Base-by-base conservation (phyloP, 2,888 invertebrate genomes). In the Aleiodes alternator region DNA sequence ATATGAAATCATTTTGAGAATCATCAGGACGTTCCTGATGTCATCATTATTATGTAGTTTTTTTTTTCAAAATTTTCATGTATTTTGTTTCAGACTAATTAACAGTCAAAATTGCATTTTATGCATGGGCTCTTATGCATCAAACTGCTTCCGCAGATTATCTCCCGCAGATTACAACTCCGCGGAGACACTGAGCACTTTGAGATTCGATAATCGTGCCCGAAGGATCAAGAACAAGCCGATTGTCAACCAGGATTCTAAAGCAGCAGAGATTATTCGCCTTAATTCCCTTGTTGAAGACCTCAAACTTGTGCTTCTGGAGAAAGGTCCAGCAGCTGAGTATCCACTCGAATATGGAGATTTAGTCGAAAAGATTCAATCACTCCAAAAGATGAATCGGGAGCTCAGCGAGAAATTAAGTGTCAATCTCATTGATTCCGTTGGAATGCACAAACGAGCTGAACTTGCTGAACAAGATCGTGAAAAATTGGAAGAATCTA, bases 131-230 rank as follows among this genome's bases (percentile, higher is more conserved):
- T n/a, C n/a, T n/a, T n/a, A n/a, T n/a, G n/a, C n/a, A n/a, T n/a
- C n/a, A n/a, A n/a, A n/a, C n/a, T n/a, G n/a, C n/a, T n/a, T n/a
- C n/a, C n/a, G n/a, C n/a, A n/a, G n/a, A n/a, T n/a, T 98, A 0
- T 97, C 97, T 86, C 98, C 98, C 0, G 97, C 98, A 0, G 95
- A 95, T 87, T 95, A 95, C 81, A 95, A 95, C 87, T 89, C 96
- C 68, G 96, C 96, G 78, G 98, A 98, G 90, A 97, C 97, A 0
- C 87, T 97, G 0, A 97, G 96, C 51, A 98, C 98, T 0, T 89
- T 98, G 48, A 91, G 97, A 0, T 98, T 98, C 87, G 97, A 97
- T 0, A 96, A 97, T 89, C 91, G 96, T 11, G 97, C 97, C 0
- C 90, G 95, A 0, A 94, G 95, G 84, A 97, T 97, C 56, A 96